Base-by-base conservation (phyloP, 2,797 vertebrate genomes). In the Enteromius unitaeniatus region DNA sequence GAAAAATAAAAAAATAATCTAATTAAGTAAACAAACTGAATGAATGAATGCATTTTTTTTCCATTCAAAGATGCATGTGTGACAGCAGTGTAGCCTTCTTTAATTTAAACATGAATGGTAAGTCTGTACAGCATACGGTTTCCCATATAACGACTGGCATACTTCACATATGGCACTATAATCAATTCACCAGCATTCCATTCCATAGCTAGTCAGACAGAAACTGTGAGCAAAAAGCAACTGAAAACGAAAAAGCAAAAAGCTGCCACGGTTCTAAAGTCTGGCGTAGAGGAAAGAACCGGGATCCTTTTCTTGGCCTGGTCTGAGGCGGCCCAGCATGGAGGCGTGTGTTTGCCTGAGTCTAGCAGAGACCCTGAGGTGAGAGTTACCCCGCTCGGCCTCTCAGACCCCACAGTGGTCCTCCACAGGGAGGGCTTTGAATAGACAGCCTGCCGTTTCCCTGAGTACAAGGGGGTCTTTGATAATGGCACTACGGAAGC, bases 401-500 rank as follows among this genome's bases (percentile, higher is more conserved):
- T 85, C 78, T 80, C 72, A 79, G 79, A 78, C 62, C 62, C 53
- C 73, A 49, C 83, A 73, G 62, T 72, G 65, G 47, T 76, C 84
- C 76, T 82, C 81, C 40, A 82, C 85, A 85, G 77, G 83, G 64
- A 80, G 64, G 70, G 79, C 72, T 86, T 82, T n/a, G 60, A 88
- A 83, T 78, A 84, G 84, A 70, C 72, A 72, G 81, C 81, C 83
- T 79, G 68, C 51, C 60, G 79, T 85, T 72, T 84, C 49, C 86
- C 80, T 84, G 53, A 26, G 62, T 68, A 87, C 53, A 85, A 85
- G 55, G 73, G 64, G 77, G 26, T 31, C 81, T 87, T 86, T 88
- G 86, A 86, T 87, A 85, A 82, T 75, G 53, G 49, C 64, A 75
- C 76, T 81, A 85, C 73, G 81, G 81, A 88, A 85, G 78, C 84